Base-by-base conservation (phyloP, 1,140 invertebrate genomes). In the Nasonia longicornis region DNA sequence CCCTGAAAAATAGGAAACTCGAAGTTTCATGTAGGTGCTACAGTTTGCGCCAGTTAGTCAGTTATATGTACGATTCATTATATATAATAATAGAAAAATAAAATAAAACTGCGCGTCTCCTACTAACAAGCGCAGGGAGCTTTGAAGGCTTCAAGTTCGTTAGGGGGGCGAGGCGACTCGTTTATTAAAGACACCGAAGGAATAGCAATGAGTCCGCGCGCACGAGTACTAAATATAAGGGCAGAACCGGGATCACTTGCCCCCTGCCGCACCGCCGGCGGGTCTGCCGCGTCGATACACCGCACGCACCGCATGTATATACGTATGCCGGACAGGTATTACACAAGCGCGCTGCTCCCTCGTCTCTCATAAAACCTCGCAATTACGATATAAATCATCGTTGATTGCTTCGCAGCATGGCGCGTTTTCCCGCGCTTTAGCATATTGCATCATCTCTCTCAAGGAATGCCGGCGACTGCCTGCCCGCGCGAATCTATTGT, bases 361-460 rank as follows among this genome's bases (percentile, higher is more conserved):
- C 76, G 35, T 45, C 52, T 48, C 71, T 72, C 76, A 79, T 82
- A 82, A 82, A 82, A 79, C 77, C 77, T 82, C 71, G 81, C 81
- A 82, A 82, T 82, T 82, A 82, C 71, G 77, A 79, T 75, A 82
- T 82, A 82, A 82, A 82, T 82, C 81, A 82, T 82, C 78, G 77
- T 75, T 82, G 81, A 82, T 82, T 82, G 81, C 81, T 74, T 72
- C 66, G 77, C 81, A 82, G 73, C 73, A 78, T 82, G 81, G 66
- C 81, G 70, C 45, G 38, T 67, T 67, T 71, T 38, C 12, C 69
- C 35, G 35, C 69, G 69, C 35, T 71, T 71, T 29, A 71, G 69
- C 69, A 71, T 42, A 71, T 42, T 71, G 31, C 69, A 8, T 14
- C 16, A 12, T 52, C 48, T 58, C 52, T 20, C 52, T 58, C 16